phyloP scores from a whole-genome alignment of 2,113 vertebrate genomes.

The Sterrhoptilus dennistouni region DNA sequence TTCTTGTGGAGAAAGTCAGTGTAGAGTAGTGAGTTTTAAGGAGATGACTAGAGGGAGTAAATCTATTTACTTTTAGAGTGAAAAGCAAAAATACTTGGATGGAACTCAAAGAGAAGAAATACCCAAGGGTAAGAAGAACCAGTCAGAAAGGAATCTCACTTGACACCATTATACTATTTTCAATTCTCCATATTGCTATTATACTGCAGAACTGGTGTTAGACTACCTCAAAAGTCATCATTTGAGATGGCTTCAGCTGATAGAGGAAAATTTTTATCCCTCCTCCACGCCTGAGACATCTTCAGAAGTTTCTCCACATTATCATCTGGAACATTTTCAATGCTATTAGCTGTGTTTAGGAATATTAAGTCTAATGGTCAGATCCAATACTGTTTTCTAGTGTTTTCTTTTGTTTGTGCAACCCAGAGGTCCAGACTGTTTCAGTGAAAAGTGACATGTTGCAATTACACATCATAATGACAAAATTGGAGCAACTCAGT shows the following conservation, averaged over 20 bases:
- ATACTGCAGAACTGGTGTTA: not conserved
- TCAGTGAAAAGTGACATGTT: not conserved
- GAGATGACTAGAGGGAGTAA: not conserved
- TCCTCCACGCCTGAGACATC: not conserved
- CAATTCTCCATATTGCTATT: not conserved
- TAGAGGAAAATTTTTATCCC: not conserved
- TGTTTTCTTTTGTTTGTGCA: not conserved
- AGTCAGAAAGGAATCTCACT: not conserved
- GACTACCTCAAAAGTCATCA: not conserved
- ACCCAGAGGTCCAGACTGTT: not conserved
- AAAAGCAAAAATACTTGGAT: not conserved
- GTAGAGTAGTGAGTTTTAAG: not conserved
- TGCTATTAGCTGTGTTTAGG: not conserved
- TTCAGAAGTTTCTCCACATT: not conserved
- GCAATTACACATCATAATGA: not conserved
- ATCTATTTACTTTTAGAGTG: not conserved
- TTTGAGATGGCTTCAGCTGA: not conserved
- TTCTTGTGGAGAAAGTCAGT: not conserved
- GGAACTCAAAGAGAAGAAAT: not conserved
- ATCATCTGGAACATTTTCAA: not conserved
- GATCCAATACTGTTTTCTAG: not conserved
- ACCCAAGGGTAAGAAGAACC: not conserved
- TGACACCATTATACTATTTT: not conserved
- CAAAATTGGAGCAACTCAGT: not conserved
- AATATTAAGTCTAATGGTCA: not conserved